Percentiles rank a stretch among this genome's conserved stretches.
phyloP scores from a whole-genome alignment of 2,888 invertebrate species.

The Onthophagus sagittarius region DNA sequence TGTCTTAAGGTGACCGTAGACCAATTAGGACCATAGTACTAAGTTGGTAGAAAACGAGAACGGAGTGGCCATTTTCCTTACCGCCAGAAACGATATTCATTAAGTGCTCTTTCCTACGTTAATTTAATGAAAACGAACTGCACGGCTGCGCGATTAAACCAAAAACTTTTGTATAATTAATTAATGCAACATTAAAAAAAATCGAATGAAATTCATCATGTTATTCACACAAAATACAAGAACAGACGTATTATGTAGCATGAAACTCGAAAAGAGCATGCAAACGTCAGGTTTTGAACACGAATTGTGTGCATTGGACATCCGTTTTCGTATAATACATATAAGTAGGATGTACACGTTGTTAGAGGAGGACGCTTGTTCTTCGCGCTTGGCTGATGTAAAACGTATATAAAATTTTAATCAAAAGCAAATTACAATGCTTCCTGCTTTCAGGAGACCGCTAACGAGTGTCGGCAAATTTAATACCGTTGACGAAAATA shows the following conservation, averaged over 20 bases:
- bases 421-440: conserved; percentile 11
- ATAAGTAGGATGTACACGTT: background rate
- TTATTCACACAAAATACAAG: no score
- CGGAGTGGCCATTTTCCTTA: background rate
- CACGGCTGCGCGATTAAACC: background rate
- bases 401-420: conserved; percentile 6
- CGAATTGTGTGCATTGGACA: background rate
- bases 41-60: background rate
- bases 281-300: background rate
- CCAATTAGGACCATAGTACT: background rate
- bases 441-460: background rate
- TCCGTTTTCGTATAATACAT: background rate
- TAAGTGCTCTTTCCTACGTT: background rate
- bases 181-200: background rate
- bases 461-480: conserved; percentile 6
- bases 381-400: background rate
- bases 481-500: conserved; percentile 5
- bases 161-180: background rate
- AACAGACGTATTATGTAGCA: no score
- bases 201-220: no score
- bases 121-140: background rate
- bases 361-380: background rate
- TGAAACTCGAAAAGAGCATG: background rate
- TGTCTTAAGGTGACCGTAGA: background rate
- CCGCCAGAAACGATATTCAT: background rate